Evolutionary conservation across 2,797 vertebrate species (phyloP).

Genomic region (Parotocinclus haroldoi): DNA sequence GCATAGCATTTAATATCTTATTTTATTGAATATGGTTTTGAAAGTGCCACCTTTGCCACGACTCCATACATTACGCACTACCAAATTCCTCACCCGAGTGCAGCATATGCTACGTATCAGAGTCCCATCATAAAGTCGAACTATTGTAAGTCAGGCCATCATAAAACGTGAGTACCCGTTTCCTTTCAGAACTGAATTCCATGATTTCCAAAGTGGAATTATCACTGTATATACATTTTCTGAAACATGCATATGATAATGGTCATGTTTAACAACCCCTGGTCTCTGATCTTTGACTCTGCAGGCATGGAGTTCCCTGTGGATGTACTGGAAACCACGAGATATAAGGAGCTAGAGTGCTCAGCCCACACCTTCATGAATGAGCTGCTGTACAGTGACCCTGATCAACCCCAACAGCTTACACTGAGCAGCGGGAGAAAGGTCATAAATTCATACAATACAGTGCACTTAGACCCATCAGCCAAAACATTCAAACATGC

Average conservation of each 20-base stretch:
- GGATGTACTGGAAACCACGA: slow-evolving; percentile 69
- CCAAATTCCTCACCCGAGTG: too few relatives aligned
- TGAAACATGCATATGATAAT: not conserved
- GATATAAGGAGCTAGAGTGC: slow-evolving; percentile 71
- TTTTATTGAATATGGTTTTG: too few relatives aligned
- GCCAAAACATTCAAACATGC: not conserved
- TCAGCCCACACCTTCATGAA: slow-evolving; percentile 67
- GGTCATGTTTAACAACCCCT: not conserved
- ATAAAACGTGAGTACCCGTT: too few relatives aligned
- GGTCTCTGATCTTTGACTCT: not conserved
- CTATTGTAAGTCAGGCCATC: too few relatives aligned
- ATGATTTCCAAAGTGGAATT: too few relatives aligned
- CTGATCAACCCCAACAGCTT: slow-evolving; percentile 63
- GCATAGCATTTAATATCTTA: too few relatives aligned
- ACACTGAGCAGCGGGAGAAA: slow-evolving; percentile 57
- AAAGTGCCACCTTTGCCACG: too few relatives aligned
- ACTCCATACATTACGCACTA: too few relatives aligned
- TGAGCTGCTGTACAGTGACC: slow-evolving; percentile 63
- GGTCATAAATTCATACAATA: slow-evolving; percentile 56
- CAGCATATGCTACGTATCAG: too few relatives aligned
- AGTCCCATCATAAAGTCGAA: too few relatives aligned
- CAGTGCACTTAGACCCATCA: not conserved
- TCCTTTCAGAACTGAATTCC: not conserved
- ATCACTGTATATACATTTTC: not conserved
- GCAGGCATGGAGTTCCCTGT: slow-evolving; percentile 80